phyloP scores from a whole-genome alignment of 2,888 invertebrate species.

The Drosophila macrospina region DNA sequence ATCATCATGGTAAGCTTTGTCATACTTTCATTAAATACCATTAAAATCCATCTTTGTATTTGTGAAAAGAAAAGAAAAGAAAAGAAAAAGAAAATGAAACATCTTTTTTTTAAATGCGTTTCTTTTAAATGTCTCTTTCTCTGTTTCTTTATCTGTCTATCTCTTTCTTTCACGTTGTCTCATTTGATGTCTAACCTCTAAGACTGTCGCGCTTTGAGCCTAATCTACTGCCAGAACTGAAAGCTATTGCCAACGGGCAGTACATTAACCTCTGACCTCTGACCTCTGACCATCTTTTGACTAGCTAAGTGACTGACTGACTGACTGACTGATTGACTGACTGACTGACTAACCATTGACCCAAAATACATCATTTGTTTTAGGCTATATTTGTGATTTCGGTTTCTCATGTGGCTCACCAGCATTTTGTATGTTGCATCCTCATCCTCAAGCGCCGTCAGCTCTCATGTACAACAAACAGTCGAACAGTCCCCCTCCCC shows the following conservation, averaged over 20 bases:
- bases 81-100: slow-evolving; percentile 14
- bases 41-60: slow-evolving; percentile 78
- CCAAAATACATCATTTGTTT: slow-evolving; percentile 10
- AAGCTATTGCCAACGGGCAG: slow-evolving; percentile 18
- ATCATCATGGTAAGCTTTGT: slow-evolving; percentile 85
- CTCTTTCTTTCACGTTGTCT: slow-evolving; percentile 2
- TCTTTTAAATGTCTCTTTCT: slow-evolving; percentile 21
- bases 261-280: slow-evolving; percentile 38
- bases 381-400: slow-evolving; percentile 16
- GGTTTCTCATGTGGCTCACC: slow-evolving; percentile 53
- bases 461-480: slow-evolving; percentile 29
- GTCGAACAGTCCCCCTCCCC: slow-evolving; percentile 33
- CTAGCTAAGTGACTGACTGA: slow-evolving; percentile 28
- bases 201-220: slow-evolving; percentile 36
- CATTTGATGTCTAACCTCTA: slow-evolving; percentile 7
- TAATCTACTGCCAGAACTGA: slow-evolving; percentile 35
- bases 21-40: slow-evolving; percentile 85
- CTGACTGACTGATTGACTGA: slow-evolving; percentile 13
- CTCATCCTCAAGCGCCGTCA: slow-evolving; percentile 52
- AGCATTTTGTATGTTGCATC: slow-evolving; percentile 67
- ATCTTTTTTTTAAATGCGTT: slow-evolving; percentile 27
- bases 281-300: slow-evolving; percentile 12
- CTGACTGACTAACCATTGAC: slow-evolving; percentile 10
- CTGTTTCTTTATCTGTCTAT: slow-evolving; percentile 25
- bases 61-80: slow-evolving; percentile 33